Percentiles rank a stretch among this genome's conserved stretches.
Conservation (phyloP, 2,113 vertebrate genomes). For the Megalops atlanticus region DNA sequence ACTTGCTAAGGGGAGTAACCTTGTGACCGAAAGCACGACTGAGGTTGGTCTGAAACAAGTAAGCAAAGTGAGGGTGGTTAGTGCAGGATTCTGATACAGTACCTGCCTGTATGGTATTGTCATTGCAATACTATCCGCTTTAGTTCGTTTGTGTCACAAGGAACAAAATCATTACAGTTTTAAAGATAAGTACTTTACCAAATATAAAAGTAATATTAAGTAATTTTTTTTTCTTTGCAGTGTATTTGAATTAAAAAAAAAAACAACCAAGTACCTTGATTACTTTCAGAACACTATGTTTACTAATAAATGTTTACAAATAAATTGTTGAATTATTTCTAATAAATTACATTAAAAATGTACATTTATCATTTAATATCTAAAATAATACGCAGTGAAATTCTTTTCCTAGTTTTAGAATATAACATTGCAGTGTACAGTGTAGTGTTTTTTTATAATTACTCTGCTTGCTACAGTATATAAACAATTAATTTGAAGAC, state of each 20-base stretch:
- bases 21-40: background rate
- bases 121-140: background rate
- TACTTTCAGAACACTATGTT: background rate
- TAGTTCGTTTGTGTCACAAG: background rate
- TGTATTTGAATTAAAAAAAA: background rate
- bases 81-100: background rate
- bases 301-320: too few species aligned
- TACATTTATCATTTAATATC: too few species aligned
- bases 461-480: background rate
- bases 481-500: background rate
- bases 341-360: too few species aligned
- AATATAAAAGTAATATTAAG: too few species aligned
- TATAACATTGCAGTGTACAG: too few species aligned
- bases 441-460: background rate
- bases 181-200: background rate
- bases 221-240: too few species aligned
- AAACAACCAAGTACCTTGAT: too few species aligned
- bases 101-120: background rate
- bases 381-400: too few species aligned
- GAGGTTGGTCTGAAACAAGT: conserved; percentile 20
- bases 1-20: background rate
- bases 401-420: conserved; percentile 1
- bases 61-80: background rate
- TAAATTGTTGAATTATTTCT: too few species aligned
- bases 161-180: background rate